Evolutionary conservation across 2,888 invertebrate species (phyloP).

Genomic region (Adelognathus sp.): DNA sequence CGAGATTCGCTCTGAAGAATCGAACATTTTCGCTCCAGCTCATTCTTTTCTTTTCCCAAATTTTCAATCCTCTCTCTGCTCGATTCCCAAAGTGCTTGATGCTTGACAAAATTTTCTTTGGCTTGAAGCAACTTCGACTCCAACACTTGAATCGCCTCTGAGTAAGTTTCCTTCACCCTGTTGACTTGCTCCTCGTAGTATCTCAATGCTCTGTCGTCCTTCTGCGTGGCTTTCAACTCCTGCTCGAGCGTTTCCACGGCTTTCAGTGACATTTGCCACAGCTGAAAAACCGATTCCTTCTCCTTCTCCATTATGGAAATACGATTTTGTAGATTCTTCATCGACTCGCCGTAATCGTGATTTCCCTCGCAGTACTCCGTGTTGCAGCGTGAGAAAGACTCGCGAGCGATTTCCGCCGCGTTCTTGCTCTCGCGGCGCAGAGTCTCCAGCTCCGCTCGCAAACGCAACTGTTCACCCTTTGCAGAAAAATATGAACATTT

Average conservation of each 20-base stretch:
- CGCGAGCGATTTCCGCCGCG: conserved; percentile 63
- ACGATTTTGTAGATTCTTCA: conserved; percentile 74
- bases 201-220: conserved; percentile 63
- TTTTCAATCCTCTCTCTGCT: conserved; percentile 82
- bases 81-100: conserved; percentile 71
- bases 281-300: conserved; percentile 85
- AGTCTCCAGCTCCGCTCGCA: conserved; percentile 70
- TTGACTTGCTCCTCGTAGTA: conserved; percentile 73
- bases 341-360: conserved; percentile 57
- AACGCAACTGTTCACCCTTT: conserved; percentile 73
- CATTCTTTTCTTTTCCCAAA: conserved; percentile 81
- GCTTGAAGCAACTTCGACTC: conserved; percentile 83
- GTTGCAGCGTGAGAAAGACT: conserved; percentile 66
- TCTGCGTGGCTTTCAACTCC: conserved; percentile 83
- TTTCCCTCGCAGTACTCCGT: conserved; percentile 60
- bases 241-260: conserved; percentile 86
- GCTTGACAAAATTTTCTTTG: conserved; percentile 80
- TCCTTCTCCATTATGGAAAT: conserved; percentile 81
- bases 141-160: conserved; percentile 83
- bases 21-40: conserved; percentile 77
- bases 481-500: too few relatives aligned
- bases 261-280: conserved; percentile 87
- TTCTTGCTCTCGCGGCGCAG: conserved; percentile 67
- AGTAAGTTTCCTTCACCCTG: conserved; percentile 81
- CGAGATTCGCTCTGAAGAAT: conserved; percentile 60